These are phyloP conservation scores for Sycophila sp. DNA, from an alignment of 1,140 invertebrate genomes.

Conservation along the genomic window DNA sequence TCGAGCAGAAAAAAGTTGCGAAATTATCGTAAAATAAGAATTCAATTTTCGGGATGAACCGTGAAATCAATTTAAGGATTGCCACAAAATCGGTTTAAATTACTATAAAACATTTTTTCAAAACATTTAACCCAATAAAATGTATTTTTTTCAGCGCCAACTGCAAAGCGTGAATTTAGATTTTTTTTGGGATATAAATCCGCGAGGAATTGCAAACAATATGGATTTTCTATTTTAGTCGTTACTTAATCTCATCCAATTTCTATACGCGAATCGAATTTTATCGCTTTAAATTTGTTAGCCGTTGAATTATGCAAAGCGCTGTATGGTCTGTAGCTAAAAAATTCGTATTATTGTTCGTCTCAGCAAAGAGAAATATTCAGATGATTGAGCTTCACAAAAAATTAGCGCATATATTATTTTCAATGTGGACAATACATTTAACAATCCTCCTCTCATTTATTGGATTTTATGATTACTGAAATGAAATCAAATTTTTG, in stretches of 20 bases:
- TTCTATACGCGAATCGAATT: background rate
- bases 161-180: background rate
- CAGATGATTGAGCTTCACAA: background rate
- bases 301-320: background rate
- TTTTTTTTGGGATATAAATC: background rate
- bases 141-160: background rate
- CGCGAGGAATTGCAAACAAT: background rate
- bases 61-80: too few relatives aligned
- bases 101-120: too few relatives aligned
- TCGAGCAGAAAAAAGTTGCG: too few relatives aligned
- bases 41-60: too few relatives aligned
- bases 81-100: too few relatives aligned
- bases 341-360: background rate
- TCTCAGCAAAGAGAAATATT: background rate
- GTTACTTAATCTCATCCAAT: background rate
- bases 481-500: too few relatives aligned
- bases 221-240: background rate
- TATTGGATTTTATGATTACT: too few relatives aligned
- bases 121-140: too few relatives aligned
- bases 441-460: too few relatives aligned
- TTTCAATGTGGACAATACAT: too few relatives aligned
- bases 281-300: background rate
- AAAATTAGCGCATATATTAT: background rate
- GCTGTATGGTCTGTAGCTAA: background rate
- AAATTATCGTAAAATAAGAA: too few relatives aligned